These are phyloP conservation scores for Chloroceryle aenea DNA, from an alignment of 2,113 vertebrate species.

Conservation along the genomic window DNA sequence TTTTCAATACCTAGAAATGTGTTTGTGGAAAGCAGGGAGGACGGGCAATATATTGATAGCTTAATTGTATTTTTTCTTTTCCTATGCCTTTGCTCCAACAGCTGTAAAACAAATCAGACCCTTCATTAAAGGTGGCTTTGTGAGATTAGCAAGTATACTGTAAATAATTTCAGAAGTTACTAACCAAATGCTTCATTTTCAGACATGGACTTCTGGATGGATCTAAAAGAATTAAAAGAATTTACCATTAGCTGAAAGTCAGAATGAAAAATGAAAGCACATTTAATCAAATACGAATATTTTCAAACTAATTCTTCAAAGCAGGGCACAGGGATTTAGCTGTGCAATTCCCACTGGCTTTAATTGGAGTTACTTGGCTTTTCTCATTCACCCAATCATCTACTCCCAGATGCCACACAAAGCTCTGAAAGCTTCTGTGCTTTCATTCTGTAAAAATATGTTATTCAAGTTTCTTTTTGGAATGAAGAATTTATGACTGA, in stretches of 20 bases:
- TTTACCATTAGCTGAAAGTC: conserved; percentile 28
- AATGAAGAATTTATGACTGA: neutral
- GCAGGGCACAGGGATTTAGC: neutral
- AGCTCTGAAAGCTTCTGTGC: neutral
- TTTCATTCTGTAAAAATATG: neutral
- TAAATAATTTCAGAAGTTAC: conserved; percentile 62
- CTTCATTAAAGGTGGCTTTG: conserved; percentile 14
- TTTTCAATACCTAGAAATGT: neutral
- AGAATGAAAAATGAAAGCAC: conserved; percentile 2
- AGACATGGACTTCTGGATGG: conserved; percentile 83
- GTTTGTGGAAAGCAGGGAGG: neutral
- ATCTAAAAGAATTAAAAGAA: conserved; percentile 75
- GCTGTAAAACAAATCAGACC: conserved; percentile 29
- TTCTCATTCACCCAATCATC: neutral
- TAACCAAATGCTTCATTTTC: conserved; percentile 88
- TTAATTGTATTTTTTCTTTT: neutral
- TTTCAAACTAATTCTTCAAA: conserved; percentile 43
- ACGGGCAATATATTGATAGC: neutral
- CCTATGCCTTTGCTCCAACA: neutral
- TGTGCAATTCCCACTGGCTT: neutral
- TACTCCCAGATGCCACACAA: neutral
- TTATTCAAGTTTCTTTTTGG: neutral
- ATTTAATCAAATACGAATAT: conserved; percentile 39
- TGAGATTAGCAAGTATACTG: neutral
- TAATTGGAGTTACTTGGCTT: neutral